These are phyloP conservation scores for Trichoplusia ni DNA, from an alignment of 1,140 invertebrate genomes.

Conservation along the genomic window DNA sequence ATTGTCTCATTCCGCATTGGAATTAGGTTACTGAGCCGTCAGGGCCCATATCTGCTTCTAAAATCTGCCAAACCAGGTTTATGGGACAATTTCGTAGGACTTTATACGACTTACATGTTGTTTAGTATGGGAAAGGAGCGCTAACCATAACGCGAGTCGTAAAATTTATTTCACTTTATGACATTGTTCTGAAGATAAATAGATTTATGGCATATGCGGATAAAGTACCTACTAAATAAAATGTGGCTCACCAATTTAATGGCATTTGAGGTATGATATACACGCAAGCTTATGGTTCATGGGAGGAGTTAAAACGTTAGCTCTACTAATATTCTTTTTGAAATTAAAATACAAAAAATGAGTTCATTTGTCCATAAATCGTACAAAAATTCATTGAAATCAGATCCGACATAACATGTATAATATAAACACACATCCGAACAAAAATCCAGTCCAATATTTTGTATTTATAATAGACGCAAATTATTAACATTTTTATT, in stretches of 20 bases:
- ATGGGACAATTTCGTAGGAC: slow-evolving; percentile 29
- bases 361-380: no score
- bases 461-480: no score
- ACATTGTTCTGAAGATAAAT: not conserved
- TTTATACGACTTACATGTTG: slow-evolving; percentile 23
- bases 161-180: slow-evolving; percentile 23
- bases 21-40: slow-evolving; percentile 44
- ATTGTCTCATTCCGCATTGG: slow-evolving; percentile 6
- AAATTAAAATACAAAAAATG: no score
- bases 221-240: not conserved
- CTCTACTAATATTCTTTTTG: no score
- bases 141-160: slow-evolving; percentile 7
- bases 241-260: not conserved
- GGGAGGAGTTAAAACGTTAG: no score
- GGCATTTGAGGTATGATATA: no score
- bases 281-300: no score
- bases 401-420: no score
- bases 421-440: no score
- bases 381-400: no score
- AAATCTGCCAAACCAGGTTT: slow-evolving; percentile 41
- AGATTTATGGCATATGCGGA: slow-evolving; percentile 13
- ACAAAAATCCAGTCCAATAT: no score
- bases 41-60: slow-evolving; percentile 28
- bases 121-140: slow-evolving; percentile 4
- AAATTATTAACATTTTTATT: no score